Base-by-base conservation (phyloP, 2,888 invertebrate genomes). In the Drosophila suboccidentalis region DNA sequence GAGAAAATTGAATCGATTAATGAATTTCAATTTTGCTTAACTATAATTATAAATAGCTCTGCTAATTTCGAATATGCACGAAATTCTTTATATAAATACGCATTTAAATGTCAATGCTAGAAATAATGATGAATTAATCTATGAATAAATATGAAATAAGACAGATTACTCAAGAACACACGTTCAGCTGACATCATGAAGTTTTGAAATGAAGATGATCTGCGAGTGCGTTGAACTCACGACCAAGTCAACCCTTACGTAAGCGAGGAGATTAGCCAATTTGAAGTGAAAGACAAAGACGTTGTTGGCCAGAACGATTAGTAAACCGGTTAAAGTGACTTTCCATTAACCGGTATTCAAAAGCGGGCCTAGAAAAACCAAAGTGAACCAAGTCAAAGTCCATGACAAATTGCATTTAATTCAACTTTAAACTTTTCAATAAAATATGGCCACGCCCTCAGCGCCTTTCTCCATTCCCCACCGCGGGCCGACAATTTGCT, bases 251-350 rank as follows among this genome's bases (percentile, higher is more conserved):
- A 69, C 71, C 78, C 80, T 78, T 78, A 66, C 80, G 68, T 71
- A 78, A 78, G 75, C 64, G 38, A 53, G 53, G 41, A 78, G 80
- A 75, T 78, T 71, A 78, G 64, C 71, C 67, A 79, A 65, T 68
- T 71, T 46, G 17, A 39, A 66, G 71, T 60, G 26, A 26, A 26
- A 80, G 73, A 78, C 68, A 58, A 59, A 65, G 65, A 70, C 61
- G 4, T 22, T 22, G 53, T 32, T 44, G 55, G 63, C 65, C 64
- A 78, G 78, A 79, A 79, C 78, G 73, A 78, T 79, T 79, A 78
- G 73, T 36, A 67, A 79, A 77, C 73, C 81, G 78, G 78, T 79
- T 67, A 26, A 65, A 62, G 51, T 72, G 62, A 77, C 78, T 75
- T 75, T 72, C 67, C 75, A 77, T 75, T 75, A 77, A 77, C 62